phyloP scores from a whole-genome alignment of 2,113 vertebrate species.

The Pituophis catenifer region DNA sequence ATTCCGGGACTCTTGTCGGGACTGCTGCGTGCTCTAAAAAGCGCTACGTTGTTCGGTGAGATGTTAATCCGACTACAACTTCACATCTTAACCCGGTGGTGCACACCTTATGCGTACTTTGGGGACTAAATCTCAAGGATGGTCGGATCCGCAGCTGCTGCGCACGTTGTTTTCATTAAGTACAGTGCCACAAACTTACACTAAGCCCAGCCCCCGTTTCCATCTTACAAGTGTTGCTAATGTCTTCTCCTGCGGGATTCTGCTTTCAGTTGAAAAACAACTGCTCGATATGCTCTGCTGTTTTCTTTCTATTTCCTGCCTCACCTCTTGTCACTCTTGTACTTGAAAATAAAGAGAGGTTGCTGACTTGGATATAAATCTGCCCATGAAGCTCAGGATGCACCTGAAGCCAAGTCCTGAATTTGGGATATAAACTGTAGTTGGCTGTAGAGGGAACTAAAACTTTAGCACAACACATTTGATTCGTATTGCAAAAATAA shows the following conservation, averaged over 20 bases:
- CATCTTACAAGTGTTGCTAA: neutral
- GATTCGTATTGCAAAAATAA: neutral
- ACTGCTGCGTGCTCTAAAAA: neutral
- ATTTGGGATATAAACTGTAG: neutral
- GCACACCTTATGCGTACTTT: neutral
- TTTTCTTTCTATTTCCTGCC: constrained; percentile 1
- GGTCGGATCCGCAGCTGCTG: neutral
- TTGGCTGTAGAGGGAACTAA: constrained; percentile 10
- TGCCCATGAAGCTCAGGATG: constrained; percentile 27
- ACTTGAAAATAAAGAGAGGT: constrained; percentile 22
- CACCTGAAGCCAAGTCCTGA: constrained; percentile 38
- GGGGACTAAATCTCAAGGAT: neutral
- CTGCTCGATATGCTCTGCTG: neutral
- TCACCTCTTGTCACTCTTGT: neutral
- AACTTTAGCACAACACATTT: constrained; percentile 25
- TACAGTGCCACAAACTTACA: neutral
- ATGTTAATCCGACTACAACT: neutral
- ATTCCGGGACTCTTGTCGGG: neutral
- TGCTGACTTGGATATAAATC: constrained; percentile 1
- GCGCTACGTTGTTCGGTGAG: neutral
- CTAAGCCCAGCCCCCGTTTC: neutral
- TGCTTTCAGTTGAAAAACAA: constrained; percentile 4
- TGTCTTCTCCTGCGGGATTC: constrained; percentile 6
- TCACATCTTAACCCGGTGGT: neutral
- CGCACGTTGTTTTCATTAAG: constrained; percentile 2